Evolutionary conservation across 2,888 invertebrate species (phyloP), one percentile per base, ranked within the genome.

Genomic region (Melanotus villosus): DNA sequence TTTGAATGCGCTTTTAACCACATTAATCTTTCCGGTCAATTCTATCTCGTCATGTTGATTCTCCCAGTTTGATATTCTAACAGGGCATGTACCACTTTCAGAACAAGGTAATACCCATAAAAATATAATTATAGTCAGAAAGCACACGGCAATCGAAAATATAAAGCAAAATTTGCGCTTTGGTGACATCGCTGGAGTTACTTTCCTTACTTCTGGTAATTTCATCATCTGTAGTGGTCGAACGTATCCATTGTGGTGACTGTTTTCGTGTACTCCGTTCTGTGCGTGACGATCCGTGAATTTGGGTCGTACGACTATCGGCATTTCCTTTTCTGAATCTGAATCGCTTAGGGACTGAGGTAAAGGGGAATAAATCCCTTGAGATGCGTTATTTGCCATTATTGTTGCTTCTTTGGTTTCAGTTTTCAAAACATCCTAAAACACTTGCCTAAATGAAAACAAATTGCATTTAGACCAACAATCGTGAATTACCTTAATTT

Each of bases 341-440:
- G 92, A 92, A 83, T 93, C 93, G 64, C 92, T 90, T 76, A 93
- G 86, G 74, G 90, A 90, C 85, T 93, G 93, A 72, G 92, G 92
- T 79, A 94, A 84, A 65, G 93, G 93, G 78, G 93, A 89, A 82
- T 94, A 94, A 78, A 89, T 89, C 75, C 87, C 88, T 83, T 87
- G 88, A 68, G 85, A 75, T 16, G 78, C 73, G 67, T 80, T 78
- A 69, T 80, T 79, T 41, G 82, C 76, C 82, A 82, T 82, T n/a
- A n/a, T n/a, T 56, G 72, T 78, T 10, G 10, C n/a, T 34, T n/a
- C 26, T 26, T 5, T 18, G 36, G 34, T 3, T 1, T n/a, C 5
- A 12, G 10, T 32, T 32, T 32, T 5, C 10, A 1, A 1, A 34
- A 34, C n/a, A 34, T 5, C n/a, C 12, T 12, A 10, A 32, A 32